A percentile compares a stretch with the other conserved stretches of the same genome.
Evolutionary conservation across 2,113 vertebrate genomes (phyloP).

Genomic region (Regulus satrapa): DNA sequence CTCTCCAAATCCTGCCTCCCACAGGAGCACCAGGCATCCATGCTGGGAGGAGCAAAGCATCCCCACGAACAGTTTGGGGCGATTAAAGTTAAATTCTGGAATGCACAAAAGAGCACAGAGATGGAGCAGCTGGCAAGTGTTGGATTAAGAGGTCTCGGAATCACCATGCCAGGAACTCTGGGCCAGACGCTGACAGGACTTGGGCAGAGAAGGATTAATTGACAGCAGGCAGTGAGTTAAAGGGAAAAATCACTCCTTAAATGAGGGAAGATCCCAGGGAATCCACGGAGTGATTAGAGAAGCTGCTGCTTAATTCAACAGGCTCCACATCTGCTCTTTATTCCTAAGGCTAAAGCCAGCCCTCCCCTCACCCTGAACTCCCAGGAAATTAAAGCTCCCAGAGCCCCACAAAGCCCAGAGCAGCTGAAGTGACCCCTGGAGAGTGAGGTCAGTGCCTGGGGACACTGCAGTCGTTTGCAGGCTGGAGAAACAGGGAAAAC

Average conservation of each 20-base stretch:
- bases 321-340: background rate
- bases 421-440: background rate
- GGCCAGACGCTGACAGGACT: constrained; percentile 17
- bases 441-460: accelerated
- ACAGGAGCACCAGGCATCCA: background rate
- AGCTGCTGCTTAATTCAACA: constrained; percentile 51
- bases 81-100: constrained; percentile 11
- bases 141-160: constrained; percentile 21
- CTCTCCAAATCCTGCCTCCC: background rate
- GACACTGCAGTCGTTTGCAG: background rate
- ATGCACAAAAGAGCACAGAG: background rate
- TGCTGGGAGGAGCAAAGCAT: background rate
- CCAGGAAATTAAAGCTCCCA: constrained; percentile 34
- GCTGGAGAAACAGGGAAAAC: background rate
- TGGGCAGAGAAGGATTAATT: constrained; percentile 47
- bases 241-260: constrained; percentile 53
- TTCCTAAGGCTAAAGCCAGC: constrained; percentile 9
- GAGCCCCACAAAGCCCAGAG: background rate
- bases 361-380: background rate
- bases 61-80: background rate
- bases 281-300: constrained; percentile 49
- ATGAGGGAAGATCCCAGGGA: constrained; percentile 54
- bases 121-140: constrained; percentile 2
- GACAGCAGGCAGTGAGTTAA: constrained; percentile 34
- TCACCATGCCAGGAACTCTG: background rate